These are phyloP conservation scores for Conopomorpha cramerella DNA, from an alignment of 1,140 invertebrate genomes.

Conservation along the genomic window DNA sequence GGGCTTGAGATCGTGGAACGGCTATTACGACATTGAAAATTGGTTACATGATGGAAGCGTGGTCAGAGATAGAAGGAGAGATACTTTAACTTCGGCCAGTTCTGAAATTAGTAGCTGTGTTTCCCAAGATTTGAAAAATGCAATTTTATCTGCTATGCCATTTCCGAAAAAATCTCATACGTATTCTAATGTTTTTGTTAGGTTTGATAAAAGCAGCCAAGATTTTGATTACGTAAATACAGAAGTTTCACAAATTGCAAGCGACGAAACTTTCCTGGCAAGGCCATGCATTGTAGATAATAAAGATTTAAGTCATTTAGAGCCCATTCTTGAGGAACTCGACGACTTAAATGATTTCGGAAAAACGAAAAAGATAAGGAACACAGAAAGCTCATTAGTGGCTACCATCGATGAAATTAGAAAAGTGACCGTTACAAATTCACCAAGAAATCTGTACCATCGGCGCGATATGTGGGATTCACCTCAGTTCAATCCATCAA, in stretches of 20 bases:
- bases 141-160: constrained; percentile 41
- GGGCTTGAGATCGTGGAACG: constrained; percentile 70
- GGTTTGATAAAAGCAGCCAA: constrained; percentile 43
- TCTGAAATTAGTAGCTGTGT: constrained; percentile 53
- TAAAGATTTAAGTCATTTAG: constrained; percentile 62
- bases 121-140: constrained; percentile 45
- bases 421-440: constrained; percentile 61
- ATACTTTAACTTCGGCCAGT: constrained; percentile 62
- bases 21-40: constrained; percentile 68
- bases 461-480: constrained; percentile 62
- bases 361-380: constrained; percentile 38
- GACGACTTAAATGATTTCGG: constrained; percentile 57
- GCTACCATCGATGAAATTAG: constrained; percentile 70
- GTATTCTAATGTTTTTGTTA: constrained; percentile 46
- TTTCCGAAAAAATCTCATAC: constrained; percentile 45
- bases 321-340: constrained; percentile 64
- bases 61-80: constrained; percentile 60
- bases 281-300: constrained; percentile 63
- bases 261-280: constrained; percentile 56
- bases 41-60: constrained; percentile 67
- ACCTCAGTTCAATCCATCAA: constrained; percentile 39
- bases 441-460: constrained; percentile 63
- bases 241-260: constrained; percentile 50
- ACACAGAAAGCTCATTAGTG: constrained; percentile 64
- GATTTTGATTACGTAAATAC: constrained; percentile 65